These are phyloP conservation scores for Nebria ingens DNA, from an alignment of 1,140 invertebrate genomes.

Conservation along the genomic window DNA sequence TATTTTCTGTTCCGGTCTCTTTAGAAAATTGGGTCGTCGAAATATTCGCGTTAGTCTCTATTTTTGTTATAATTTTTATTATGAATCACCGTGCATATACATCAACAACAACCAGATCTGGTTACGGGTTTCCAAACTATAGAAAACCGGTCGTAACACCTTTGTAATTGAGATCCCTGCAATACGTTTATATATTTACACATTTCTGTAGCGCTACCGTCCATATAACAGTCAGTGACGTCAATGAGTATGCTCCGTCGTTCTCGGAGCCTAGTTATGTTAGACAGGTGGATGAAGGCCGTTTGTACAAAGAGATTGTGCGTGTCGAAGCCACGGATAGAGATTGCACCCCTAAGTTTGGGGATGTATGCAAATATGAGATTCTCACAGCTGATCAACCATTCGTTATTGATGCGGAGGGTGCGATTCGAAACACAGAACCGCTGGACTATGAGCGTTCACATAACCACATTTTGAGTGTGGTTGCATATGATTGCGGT, in stretches of 20 bases:
- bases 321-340: slow-evolving; percentile 82
- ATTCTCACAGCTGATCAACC: slow-evolving; percentile 83
- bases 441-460: slow-evolving; percentile 81
- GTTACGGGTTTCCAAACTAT: too few species aligned
- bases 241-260: slow-evolving; percentile 86
- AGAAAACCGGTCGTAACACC: too few species aligned
- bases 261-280: slow-evolving; percentile 84
- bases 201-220: slow-evolving; percentile 84
- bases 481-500: slow-evolving; percentile 93
- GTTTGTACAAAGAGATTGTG: slow-evolving; percentile 80
- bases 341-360: slow-evolving; percentile 85
- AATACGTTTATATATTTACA: slow-evolving; percentile 33
- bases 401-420: slow-evolving; percentile 85
- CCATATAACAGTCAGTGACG: slow-evolving; percentile 89
- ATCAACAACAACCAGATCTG: too few species aligned
- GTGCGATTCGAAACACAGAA: slow-evolving; percentile 82
- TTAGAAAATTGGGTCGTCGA: too few species aligned
- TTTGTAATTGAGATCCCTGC: not conserved
- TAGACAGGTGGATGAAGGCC: slow-evolving; percentile 81
- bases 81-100: too few species aligned
- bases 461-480: slow-evolving; percentile 92
- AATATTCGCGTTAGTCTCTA: too few species aligned
- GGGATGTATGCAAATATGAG: slow-evolving; percentile 93
- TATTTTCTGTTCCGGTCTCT: too few species aligned
- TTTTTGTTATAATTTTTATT: too few species aligned